Conservation (phyloP, 2,888 invertebrate species). For the Merodon equestris region DNA sequence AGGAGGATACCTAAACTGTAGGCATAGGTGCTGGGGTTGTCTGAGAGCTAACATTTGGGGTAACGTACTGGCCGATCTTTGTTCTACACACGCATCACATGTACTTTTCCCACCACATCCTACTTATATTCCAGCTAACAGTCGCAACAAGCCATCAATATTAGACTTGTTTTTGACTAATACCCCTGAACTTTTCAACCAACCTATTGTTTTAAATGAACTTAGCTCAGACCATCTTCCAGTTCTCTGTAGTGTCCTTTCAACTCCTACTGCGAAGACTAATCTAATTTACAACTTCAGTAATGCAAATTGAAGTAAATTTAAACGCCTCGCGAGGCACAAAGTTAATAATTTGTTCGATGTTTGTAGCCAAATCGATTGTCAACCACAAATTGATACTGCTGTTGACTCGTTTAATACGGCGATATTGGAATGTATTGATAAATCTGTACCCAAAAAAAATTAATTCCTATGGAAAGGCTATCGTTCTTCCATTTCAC, state of each 20-base stretch:
- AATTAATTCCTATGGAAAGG: not conserved
- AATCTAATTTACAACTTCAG: not conserved
- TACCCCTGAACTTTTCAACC: not conserved
- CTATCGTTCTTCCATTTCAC: not conserved
- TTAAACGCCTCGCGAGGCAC: not conserved
- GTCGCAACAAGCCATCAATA: conserved; percentile 5
- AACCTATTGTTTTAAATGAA: conserved; percentile 10
- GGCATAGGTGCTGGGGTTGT: no score
- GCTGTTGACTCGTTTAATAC: not conserved
- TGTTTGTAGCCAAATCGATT: not conserved
- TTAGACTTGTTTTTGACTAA: conserved; percentile 8
- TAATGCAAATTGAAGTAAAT: not conserved
- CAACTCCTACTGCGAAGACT: not conserved
- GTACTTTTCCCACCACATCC: conserved; percentile 4
- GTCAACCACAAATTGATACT: not conserved
- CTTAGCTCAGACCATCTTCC: conserved; percentile 23
- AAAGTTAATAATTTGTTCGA: not conserved
- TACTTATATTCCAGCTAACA: conserved; percentile 10
- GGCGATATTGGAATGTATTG: not conserved
- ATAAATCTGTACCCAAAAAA: not conserved
- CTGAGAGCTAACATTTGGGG: not conserved
- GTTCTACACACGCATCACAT: not conserved
- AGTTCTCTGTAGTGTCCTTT: not conserved
- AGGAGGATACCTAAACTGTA: conserved; percentile 1
- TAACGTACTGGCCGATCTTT: not conserved